A percentile compares a stretch with the other conserved stretches of the same genome.
Conservation (phyloP, 1,140 invertebrate genomes). For the Caenorhabditis inopinata region DNA sequence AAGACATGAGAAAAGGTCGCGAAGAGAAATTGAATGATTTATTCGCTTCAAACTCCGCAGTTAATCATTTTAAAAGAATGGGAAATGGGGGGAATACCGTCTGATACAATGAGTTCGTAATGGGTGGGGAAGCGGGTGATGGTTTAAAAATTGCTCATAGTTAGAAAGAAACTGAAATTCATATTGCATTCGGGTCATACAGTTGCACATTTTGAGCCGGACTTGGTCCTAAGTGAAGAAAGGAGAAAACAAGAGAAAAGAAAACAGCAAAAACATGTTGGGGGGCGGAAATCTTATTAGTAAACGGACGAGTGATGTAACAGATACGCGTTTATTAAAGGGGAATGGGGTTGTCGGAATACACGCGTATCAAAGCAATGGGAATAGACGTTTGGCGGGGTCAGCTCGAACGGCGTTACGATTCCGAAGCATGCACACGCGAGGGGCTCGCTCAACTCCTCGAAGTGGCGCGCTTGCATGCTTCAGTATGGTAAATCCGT, state of each 20-base stretch:
- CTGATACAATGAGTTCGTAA: neutral
- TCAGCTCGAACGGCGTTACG: too few relatives aligned
- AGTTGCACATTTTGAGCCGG: too few relatives aligned
- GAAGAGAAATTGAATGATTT: neutral
- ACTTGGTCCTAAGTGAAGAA: too few relatives aligned
- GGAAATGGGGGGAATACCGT: neutral
- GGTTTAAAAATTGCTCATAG: neutral
- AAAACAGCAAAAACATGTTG: neutral
- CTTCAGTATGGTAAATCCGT: too few relatives aligned
- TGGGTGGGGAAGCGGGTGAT: neutral
- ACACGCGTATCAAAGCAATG: neutral
- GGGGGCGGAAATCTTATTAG: neutral
- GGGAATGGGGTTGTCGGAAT: neutral
- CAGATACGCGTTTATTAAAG: neutral
- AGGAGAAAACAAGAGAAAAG: neutral
- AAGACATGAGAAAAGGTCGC: too few relatives aligned
- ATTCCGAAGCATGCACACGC: too few relatives aligned
- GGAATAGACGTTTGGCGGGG: too few relatives aligned
- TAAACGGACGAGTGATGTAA: too few relatives aligned
- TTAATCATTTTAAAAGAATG: neutral
- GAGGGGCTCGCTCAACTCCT: too few relatives aligned
- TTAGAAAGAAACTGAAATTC: too few relatives aligned
- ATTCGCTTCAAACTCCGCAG: slow-evolving; percentile 7
- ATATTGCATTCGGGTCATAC: too few relatives aligned
- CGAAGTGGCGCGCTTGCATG: too few relatives aligned